A percentile compares a stretch with the other conserved stretches of the same genome.
These are phyloP conservation scores for Choloepus didactylus DNA, from an alignment of 2,797 vertebrate species.

Conservation along the genomic window DNA sequence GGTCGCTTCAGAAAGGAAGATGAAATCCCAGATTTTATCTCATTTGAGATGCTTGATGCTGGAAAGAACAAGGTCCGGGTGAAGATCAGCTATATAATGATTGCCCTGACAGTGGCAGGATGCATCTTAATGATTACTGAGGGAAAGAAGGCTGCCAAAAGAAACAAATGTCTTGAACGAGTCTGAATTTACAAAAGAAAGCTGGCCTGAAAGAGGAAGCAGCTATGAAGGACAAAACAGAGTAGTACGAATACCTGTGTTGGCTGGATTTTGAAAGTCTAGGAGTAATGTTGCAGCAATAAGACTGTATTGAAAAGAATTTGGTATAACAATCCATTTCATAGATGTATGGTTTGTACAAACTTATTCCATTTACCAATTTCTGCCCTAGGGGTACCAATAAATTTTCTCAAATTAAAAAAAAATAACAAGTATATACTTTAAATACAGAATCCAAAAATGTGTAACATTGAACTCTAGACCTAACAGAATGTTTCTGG, in stretches of 20 bases:
- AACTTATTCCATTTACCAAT: constrained; percentile 1
- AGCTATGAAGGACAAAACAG: constrained; percentile 74
- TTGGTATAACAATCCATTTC: background rate
- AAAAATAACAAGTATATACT: background rate
- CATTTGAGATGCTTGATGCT: constrained; percentile 89
- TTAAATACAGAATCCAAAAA: background rate
- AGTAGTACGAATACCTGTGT: constrained; percentile 33
- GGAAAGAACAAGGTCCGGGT: constrained; percentile 92
- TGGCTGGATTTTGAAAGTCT: constrained; percentile 50
- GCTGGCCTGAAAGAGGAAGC: constrained; percentile 90
- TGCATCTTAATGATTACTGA: constrained; percentile 89
- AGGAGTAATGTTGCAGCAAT: background rate
- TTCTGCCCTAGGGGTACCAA: constrained; percentile 67
- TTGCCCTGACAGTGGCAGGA: constrained; percentile 87
- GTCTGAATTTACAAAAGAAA: constrained; percentile 93
- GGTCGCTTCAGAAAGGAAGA: constrained; percentile 88
- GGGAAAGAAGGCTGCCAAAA: constrained; percentile 92
- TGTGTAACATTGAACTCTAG: background rate
- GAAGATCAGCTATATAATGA: constrained; percentile 92
- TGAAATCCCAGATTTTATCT: background rate
- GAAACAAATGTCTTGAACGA: constrained; percentile 89
- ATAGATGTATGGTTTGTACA: constrained; percentile 22
- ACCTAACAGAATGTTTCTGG: background rate
- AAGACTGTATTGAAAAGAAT: constrained; percentile 8
- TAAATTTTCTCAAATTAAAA: constrained; percentile 75